phyloP scores from a whole-genome alignment of 92 coral and sea anemone species.

The Metridium senile region DNA sequence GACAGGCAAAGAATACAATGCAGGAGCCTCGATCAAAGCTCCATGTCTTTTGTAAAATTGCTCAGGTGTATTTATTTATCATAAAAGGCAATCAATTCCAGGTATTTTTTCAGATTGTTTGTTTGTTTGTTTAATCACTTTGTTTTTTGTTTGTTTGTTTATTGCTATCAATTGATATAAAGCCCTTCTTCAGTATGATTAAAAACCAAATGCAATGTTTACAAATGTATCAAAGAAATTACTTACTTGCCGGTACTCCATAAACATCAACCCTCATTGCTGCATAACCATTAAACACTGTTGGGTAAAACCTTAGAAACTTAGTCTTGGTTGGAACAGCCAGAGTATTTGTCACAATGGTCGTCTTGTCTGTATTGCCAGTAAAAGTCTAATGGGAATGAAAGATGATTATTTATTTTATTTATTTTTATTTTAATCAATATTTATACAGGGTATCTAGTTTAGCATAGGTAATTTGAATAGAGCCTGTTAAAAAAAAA shows the following conservation, averaged over 20 bases:
- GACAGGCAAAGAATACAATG: too few relatives aligned
- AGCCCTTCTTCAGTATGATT: neutral
- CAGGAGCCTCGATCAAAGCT: too few relatives aligned
- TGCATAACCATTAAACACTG: neutral
- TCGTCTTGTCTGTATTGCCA: neutral
- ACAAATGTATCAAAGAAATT: neutral
- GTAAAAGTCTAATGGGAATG: neutral
- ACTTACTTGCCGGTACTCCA: constrained; percentile 8
- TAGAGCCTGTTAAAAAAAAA: too few relatives aligned
- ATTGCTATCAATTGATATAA: neutral
- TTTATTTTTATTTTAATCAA: too few relatives aligned
- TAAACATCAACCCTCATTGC: constrained; percentile 27
- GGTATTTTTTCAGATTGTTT: too few relatives aligned
- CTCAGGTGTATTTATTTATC: too few relatives aligned
- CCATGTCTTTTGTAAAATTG: too few relatives aligned
- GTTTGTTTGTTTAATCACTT: too few relatives aligned
- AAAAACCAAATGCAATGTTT: neutral
- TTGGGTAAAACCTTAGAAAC: constrained; percentile 22
- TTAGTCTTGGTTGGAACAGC: constrained; percentile 12
- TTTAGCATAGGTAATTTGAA: too few relatives aligned
- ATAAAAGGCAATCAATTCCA: too few relatives aligned
- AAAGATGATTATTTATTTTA: neutral
- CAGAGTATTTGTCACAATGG: constrained; percentile 7
- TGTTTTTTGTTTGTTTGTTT: too few relatives aligned
- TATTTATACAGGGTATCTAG: too few relatives aligned